A percentile compares a stretch with the other conserved stretches of the same genome.
Evolutionary conservation across 2,797 vertebrate genomes (phyloP).

Genomic region (Ctenosaura bakeri): DNA sequence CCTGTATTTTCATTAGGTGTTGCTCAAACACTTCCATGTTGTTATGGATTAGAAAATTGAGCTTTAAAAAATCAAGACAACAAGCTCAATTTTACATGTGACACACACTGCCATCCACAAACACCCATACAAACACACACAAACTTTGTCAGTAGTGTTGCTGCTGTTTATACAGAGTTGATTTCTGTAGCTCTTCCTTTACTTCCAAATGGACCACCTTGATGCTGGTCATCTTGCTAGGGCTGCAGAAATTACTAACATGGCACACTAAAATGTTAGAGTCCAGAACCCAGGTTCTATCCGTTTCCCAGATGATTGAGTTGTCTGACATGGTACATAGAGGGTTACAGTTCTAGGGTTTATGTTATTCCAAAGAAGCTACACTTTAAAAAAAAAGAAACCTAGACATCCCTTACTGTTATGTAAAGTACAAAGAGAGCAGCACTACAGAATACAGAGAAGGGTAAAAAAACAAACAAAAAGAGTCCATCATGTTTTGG

Average conservation of each 20-base stretch:
- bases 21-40: background rate
- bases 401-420: constrained; percentile 7
- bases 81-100: background rate
- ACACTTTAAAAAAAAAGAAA: constrained; percentile 32
- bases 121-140: background rate
- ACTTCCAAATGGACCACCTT: background rate
- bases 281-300: background rate
- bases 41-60: background rate
- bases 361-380: constrained; percentile 55
- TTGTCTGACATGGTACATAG: background rate
- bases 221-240: background rate
- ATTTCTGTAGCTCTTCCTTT: background rate
- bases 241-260: background rate
- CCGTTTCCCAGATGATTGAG: background rate
- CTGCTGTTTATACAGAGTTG: background rate
- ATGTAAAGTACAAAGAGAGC: background rate
- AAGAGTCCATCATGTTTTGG: background rate
- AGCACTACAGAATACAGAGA: constrained; percentile 25
- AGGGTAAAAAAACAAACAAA: constrained; percentile 2
- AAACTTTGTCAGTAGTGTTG: background rate
- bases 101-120: background rate
- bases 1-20: too few relatives aligned
- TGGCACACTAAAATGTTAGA: background rate
- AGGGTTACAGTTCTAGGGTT: too few relatives aligned
- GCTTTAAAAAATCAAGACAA: background rate